Evolutionary conservation across 2,797 vertebrate species (phyloP).

Genomic region (Psittacula echo): DNA sequence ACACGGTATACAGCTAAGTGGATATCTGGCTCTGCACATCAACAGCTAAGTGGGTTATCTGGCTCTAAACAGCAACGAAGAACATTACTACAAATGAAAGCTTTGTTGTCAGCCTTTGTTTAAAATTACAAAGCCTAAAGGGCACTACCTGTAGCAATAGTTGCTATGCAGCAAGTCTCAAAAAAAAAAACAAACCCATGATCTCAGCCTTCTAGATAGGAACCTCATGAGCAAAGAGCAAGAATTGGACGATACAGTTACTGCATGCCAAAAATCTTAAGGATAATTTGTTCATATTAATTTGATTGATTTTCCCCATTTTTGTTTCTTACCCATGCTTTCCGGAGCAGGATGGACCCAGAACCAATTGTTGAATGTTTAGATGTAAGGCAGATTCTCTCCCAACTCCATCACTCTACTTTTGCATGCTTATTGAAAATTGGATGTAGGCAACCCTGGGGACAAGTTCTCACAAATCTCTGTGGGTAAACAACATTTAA

Average conservation of each 20-base stretch:
- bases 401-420: not conserved
- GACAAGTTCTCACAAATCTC: not conserved
- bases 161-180: not conserved
- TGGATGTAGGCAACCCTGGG: not conserved
- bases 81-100: not conserved
- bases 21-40: not conserved
- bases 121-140: not conserved
- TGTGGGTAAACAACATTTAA: not conserved
- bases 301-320: not conserved
- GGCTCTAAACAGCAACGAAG: not conserved
- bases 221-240: not conserved
- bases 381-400: not conserved
- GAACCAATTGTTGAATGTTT: not conserved
- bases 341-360: not conserved
- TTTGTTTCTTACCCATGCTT: not conserved
- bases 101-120: not conserved
- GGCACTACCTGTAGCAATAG: not conserved
- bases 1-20: not conserved
- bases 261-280: not conserved
- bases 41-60: not conserved
- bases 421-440: not conserved
- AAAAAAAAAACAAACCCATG: not conserved
- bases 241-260: not conserved
- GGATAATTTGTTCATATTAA: not conserved
- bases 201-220: not conserved